Conservation (phyloP, 1,140 invertebrate genomes). For the Thaumatotibia leucotreta region DNA sequence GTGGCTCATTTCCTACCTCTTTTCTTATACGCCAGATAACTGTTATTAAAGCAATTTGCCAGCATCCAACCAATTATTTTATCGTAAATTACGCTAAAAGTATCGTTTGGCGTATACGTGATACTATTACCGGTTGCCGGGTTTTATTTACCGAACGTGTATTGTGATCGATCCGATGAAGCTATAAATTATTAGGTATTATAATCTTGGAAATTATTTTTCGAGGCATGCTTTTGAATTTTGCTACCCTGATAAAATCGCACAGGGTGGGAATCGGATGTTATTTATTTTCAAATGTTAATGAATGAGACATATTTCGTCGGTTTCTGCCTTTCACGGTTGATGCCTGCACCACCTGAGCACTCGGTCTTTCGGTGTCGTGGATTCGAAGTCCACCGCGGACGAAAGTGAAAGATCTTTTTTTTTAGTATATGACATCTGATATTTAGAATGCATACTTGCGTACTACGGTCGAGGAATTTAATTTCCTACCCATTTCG, state of each 20-base stretch:
- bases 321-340: no score
- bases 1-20: neutral
- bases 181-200: conserved; percentile 62
- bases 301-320: no score
- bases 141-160: conserved; percentile 23
- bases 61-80: conserved; percentile 43
- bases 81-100: conserved; percentile 49
- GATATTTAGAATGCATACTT: no score
- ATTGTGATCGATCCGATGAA: conserved; percentile 53
- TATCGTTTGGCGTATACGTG: conserved; percentile 12
- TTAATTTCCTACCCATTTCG: no score
- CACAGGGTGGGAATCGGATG: conserved; percentile 34
- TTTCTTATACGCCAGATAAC: neutral
- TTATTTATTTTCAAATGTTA: no score
- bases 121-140: neutral
- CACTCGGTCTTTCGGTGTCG: no score
- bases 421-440: no score
- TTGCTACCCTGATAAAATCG: conserved; percentile 43
- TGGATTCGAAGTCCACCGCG: no score
- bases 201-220: conserved; percentile 58
- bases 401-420: no score
- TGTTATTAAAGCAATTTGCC: neutral
- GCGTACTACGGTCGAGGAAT: no score
- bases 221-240: conserved; percentile 40
- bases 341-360: no score